Base-by-base conservation (phyloP, 2,888 invertebrate genomes). In the Pterobdella sp. region DNA sequence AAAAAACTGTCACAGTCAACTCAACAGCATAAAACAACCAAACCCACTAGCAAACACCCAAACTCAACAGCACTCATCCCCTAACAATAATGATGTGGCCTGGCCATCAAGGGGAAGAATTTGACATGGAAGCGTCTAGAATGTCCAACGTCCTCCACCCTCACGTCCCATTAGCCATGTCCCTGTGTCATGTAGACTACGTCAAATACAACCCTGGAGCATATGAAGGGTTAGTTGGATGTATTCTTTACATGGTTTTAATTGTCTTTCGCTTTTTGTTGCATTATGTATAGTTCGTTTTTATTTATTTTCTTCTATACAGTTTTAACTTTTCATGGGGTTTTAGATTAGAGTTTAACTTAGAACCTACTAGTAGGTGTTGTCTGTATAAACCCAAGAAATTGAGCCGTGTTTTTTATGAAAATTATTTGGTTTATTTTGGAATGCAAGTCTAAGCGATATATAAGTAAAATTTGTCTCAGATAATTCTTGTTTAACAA, bases 111-210 rank as follows among this genome's bases (percentile, higher is more conserved):
- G 68, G n/a, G 34, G 65, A 74, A 14, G 74, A 74, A 7, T 74
- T 74, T 42, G 74, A 74, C 65, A 74, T 73, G 74, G 74, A 74
- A 29, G 37, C 69, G 2, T 74, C 74, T 26, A n/a, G 72, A 14
- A 73, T 72, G 72, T 37, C 69, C 49, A 72, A 74, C 72, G 75
- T 74, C 52, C 74, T 74, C 10, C 75, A 75, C 29, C 66, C 75
- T 18, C 75, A 74, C 42, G 70, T 73, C 22, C 73, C 75, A 3
- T 68, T 74, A 52, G 73, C 72, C 73, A 77, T 77, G 77, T 76
- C 77, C 31, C 73, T 77, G 26, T 77, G 77, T 64, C 75, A 74
- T 64, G 70, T 76, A 63, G 76, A 76, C 73, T 71, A 74, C 68
- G 64, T 74, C 42, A 77, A 75, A 68, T 76, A 75, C 70, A 52